Conservation (phyloP, 2,888 invertebrate genomes). For the Drosophila tripunctata region DNA sequence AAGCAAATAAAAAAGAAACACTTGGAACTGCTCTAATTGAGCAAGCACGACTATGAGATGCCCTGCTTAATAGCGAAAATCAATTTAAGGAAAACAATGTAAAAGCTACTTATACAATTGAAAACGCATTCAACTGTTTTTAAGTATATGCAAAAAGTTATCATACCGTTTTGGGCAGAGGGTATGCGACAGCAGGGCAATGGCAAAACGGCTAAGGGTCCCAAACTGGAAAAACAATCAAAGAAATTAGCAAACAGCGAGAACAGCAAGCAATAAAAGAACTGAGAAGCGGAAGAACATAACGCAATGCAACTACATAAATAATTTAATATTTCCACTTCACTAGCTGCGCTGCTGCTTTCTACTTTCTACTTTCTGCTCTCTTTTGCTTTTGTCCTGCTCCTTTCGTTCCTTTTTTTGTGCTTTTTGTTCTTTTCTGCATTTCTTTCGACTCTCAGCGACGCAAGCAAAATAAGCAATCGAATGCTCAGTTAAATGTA, state of each 20-base stretch:
- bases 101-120: not conserved
- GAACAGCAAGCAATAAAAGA: conserved; percentile 49
- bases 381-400: conserved; percentile 16
- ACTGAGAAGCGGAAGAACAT: conserved; percentile 55
- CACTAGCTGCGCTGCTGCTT: conserved; percentile 63
- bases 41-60: not conserved
- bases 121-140: too few relatives aligned
- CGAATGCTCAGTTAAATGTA: conserved; percentile 81
- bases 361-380: too few relatives aligned
- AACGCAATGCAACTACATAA: conserved; percentile 80
- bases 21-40: not conserved
- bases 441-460: conserved; percentile 24
- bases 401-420: conserved; percentile 17
- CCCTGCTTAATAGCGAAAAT: conserved; percentile 3
- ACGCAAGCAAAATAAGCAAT: conserved; percentile 76
- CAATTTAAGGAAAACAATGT: not conserved
- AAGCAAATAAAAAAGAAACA: not conserved
- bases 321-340: conserved; percentile 82
- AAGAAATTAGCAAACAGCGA: conserved; percentile 80
- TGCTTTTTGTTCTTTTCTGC: conserved; percentile 28
- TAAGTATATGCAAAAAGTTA: not conserved
- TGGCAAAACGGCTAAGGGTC: conserved; percentile 19
- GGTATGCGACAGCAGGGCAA: conserved; percentile 4
- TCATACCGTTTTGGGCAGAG: not conserved
- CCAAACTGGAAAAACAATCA: conserved; percentile 74